Evolutionary conservation across 92 coral and sea anemone genomes (phyloP), one percentile per base, ranked within the genome.

Genomic region (Parazoanthus atlanticus): DNA sequence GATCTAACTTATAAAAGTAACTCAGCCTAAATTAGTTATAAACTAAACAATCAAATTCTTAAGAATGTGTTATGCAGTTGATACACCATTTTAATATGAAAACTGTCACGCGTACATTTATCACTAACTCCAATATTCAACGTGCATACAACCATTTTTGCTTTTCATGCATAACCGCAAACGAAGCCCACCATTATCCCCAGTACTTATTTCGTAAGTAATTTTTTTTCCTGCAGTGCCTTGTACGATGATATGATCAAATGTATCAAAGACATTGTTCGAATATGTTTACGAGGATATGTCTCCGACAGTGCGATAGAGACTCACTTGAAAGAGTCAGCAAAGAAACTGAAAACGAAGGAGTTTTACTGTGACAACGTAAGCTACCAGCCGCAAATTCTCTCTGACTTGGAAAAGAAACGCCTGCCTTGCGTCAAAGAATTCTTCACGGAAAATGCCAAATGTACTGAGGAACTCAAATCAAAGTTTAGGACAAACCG

Each of bases 251-350:
- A 70, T 5, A 84, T 84, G 87, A 28, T 84, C 11, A 32, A 11
- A 46, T 84, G 87, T 21, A 84, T 84, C 78, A 70, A 84, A 33
- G 38, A 69, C 61, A 40, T 84, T 71, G 64, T 71, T 69, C 87
- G 87, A 16, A 15, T 71, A 0, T 84, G 87, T 47, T 31, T 84
- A 36, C 58, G 34, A 70, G 87, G 78, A 71, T 84, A 84, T 36
- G 19, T 43, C 32, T 40, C 87, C 10, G 78, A 84, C 66, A 84
- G 21, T 31, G 87, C 54, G 67, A 84, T 84, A 84, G 78, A 84
- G 8, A 19, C 76, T 40, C 87, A 84, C 43, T 38, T 84, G 61
- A 47, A 84, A 17, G 41, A 84, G 78, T 84, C 87, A 25, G 64
- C 77, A 29, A 70, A 71, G 66, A 84, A 84, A 46, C 78, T 84